Base-by-base conservation (phyloP, 2,888 invertebrate genomes). In the Drosophila setosimentum region DNA sequence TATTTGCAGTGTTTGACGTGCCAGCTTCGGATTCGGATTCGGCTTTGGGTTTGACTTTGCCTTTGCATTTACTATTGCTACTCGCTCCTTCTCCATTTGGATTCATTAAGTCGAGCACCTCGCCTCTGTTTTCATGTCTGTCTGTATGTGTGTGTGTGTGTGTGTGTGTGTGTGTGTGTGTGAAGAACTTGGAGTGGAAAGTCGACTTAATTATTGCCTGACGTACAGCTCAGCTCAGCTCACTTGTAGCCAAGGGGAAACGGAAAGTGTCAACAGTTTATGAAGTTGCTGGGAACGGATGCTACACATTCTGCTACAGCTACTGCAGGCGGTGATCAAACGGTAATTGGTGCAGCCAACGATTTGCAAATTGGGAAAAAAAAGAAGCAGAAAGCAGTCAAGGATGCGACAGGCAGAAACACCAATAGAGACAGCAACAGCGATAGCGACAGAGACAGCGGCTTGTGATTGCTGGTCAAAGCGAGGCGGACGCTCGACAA, bases 1-100 rank as follows among this genome's bases (percentile, higher is more conserved):
- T 90, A 91, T 91, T 91, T 91, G 84, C 88, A 75, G 81, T 85
- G 89, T 89, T 85, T 91, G 89, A 82, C 76, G 86, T 81, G 86
- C 70, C 80, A 70, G 70, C 71, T 58, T 51, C 33, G 37, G 71
- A 59, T 62, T 51, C 68, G 78, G 68, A 70, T 60, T 73, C 71
- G 76, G 68, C 74, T 83, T 55, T 37, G 27, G 45, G 24, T 45
- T 45, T 45, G 45, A 8, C 29, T 29, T 30, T 50, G 50, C n/a
- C 50, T 29, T 49, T 49, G 27, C 49, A 27, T 54, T 37, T 27
- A 37, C 37, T 37, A 37, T 51, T 67, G 77, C 71, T 62, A 40
- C 45, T 65, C 58, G 60, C 67, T 51, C 62, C 62, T 53, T 45
- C 53, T 51, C 49, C 59, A 71, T 75, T 73, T 73, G 77, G 77